phyloP scores from a whole-genome alignment of 2,113 vertebrate genomes.

The Coregonus clupeaformis region DNA sequence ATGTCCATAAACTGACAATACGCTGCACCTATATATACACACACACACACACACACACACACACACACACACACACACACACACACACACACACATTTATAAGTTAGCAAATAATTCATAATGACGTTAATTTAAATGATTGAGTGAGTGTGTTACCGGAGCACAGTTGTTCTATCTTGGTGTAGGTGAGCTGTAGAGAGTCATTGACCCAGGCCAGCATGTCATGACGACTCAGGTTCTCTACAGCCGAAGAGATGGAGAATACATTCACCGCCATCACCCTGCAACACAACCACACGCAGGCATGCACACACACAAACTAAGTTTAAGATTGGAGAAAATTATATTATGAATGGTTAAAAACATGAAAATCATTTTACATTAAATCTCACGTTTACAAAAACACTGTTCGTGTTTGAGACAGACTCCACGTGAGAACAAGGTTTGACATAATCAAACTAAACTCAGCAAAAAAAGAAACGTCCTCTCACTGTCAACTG shows the following conservation, averaged over 20 bases:
- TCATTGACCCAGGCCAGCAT: constrained; percentile 98
- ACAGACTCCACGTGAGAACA: background rate
- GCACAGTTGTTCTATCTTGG: constrained; percentile 94
- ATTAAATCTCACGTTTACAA: background rate
- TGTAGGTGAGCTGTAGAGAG: constrained; percentile 91
- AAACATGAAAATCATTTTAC: too few relatives aligned
- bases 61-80: too few relatives aligned
- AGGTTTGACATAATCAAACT: background rate
- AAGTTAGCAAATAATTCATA: background rate
- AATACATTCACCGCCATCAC: constrained; percentile 98
- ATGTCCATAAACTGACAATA: constrained; percentile 99
- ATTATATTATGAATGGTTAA: background rate
- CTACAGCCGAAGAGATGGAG: constrained; percentile 93
- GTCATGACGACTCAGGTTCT: constrained; percentile 97
- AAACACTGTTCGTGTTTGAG: background rate
- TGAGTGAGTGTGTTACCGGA: constrained; percentile 74
- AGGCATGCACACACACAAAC: background rate
- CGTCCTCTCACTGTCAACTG: too few relatives aligned
- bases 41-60: too few relatives aligned
- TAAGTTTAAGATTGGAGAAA: background rate
- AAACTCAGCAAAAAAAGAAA: too few relatives aligned
- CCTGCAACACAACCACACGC: constrained; percentile 66
- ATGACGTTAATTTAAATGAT: background rate
- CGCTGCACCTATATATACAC: constrained; percentile 75
- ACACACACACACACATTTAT: background rate